Base-by-base conservation (phyloP, 2,113 vertebrate genomes). In the Petroica traversi region DNA sequence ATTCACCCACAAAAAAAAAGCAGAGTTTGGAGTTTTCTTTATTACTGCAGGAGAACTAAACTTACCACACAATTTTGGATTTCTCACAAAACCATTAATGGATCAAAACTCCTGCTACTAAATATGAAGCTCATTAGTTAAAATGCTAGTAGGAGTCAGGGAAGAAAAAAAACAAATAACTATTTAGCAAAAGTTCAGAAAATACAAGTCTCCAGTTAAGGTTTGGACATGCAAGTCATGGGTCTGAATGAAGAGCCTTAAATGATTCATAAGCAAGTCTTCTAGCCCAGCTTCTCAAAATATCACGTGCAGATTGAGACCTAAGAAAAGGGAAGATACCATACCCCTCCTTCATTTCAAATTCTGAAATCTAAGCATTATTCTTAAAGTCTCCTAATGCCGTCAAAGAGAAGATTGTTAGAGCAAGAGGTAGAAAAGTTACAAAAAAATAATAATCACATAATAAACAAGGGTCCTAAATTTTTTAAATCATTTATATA, bases 291-390 rank as follows among this genome's bases (percentile, higher is more conserved):
- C 33, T n/a, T 83, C 41, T 49, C 61, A 83, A 62, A 91, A 52
- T 6, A 69, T 0, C 22, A 66, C 0, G 0, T 52, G 61, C 51
- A 66, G 22, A 66, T 3, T 3, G 7, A 86, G 43, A 71, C 19
- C 19, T 48, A 71, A 67, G 31, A 48, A 48, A 13, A 31, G 1
- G n/a, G 9, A 82, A 69, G 18, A 64, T 9, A 66, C 14, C 11
- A 20, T 14, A 8, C 7, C 43, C 13, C 24, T 46, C n/a, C 40
- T 62, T 40, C 43, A 23, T n/a, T 67, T 61, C n/a, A 51, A 34
- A 82, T 61, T 74, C n/a, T 72, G 48, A 90, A 78, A 81, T 34
- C 28, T 36, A 67, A 82, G 22, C 23, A 75, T 78, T 33, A 67
- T 45, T 66, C 24, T 29, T 64, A 22, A 5, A 51, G 28, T 28